These are phyloP conservation scores for Drosophila pseudoobscura DNA, from an alignment of 1,140 invertebrate species.

Conservation along the genomic window DNA sequence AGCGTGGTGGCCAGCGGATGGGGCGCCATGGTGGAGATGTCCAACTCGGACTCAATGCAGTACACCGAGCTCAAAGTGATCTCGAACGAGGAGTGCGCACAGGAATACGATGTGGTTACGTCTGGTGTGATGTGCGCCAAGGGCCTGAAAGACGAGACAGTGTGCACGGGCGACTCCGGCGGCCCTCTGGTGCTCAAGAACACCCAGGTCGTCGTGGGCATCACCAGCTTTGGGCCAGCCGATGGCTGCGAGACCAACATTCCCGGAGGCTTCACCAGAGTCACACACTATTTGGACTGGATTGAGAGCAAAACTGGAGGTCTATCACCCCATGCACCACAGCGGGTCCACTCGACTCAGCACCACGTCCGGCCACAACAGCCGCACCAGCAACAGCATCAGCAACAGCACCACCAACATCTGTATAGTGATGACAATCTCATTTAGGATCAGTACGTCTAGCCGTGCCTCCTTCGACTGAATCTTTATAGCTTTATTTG, in stretches of 20 bases:
- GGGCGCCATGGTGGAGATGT: constrained; percentile 73
- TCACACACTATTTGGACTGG: constrained; percentile 79
- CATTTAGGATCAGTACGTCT: constrained; percentile 31
- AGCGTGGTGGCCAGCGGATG: constrained; percentile 79
- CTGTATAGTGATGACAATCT: constrained; percentile 68
- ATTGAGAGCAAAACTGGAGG: constrained; percentile 74
- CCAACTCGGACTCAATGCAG: constrained; percentile 75
- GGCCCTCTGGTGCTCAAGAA: constrained; percentile 74
- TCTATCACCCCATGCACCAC: constrained; percentile 6
- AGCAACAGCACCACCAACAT: constrained; percentile 31
- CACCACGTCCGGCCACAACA: constrained; percentile 20
- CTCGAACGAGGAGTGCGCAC: constrained; percentile 69
- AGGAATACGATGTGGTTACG: constrained; percentile 77
- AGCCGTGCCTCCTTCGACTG: constrained; percentile 51
- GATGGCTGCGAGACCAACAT: constrained; percentile 78
- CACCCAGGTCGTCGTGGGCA: constrained; percentile 74
- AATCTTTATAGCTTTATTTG: constrained; percentile 70
- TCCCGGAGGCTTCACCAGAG: constrained; percentile 76
- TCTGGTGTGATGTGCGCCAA: constrained; percentile 76
- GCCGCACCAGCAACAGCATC: constrained; percentile 27
- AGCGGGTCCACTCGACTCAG: constrained; percentile 10
- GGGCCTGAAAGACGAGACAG: constrained; percentile 73
- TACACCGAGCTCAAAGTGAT: constrained; percentile 79
- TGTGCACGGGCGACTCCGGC: constrained; percentile 78
- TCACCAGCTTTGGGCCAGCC: constrained; percentile 78